Conservation (phyloP, 2,113 vertebrate genomes). For the Clinocottus analis region DNA sequence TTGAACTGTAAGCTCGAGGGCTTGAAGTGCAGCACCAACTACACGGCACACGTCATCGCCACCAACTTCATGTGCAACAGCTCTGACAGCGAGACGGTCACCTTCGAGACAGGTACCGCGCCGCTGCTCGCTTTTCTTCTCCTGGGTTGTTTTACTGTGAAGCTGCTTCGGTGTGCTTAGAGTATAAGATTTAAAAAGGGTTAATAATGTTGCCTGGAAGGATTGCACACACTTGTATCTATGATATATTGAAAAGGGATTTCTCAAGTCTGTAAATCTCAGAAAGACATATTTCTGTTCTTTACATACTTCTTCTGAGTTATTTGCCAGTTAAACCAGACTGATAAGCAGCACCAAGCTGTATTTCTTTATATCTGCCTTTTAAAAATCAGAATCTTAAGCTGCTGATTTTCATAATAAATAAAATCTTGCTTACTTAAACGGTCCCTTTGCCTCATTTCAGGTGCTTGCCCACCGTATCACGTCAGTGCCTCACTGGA, state of each 20-base stretch:
- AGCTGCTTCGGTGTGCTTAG: background rate
- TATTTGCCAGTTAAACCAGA: background rate
- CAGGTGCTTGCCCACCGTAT: slow-evolving; percentile 80
- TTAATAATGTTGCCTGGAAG: background rate
- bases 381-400: background rate
- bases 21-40: slow-evolving; percentile 80
- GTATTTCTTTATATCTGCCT: background rate
- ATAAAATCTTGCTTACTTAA: background rate
- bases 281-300: background rate
- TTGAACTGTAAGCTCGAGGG: slow-evolving; percentile 66
- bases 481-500: slow-evolving; percentile 67
- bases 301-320: background rate
- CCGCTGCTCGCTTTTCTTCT: background rate
- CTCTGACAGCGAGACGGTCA: slow-evolving; percentile 68
- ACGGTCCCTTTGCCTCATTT: background rate
- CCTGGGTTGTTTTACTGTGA: background rate
- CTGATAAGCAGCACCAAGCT: background rate
- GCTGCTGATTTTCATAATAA: background rate
- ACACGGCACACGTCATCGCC: slow-evolving; percentile 69
- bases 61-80: slow-evolving; percentile 83
- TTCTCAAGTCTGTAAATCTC: background rate
- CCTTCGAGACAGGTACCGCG: slow-evolving; percentile 81
- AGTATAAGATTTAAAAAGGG: background rate
- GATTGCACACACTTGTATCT: background rate
- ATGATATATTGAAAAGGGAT: background rate